A percentile compares a stretch with the other conserved stretches of the same genome.
Conservation (phyloP, 1,140 invertebrate genomes). For the Drosophila setifemur region DNA sequence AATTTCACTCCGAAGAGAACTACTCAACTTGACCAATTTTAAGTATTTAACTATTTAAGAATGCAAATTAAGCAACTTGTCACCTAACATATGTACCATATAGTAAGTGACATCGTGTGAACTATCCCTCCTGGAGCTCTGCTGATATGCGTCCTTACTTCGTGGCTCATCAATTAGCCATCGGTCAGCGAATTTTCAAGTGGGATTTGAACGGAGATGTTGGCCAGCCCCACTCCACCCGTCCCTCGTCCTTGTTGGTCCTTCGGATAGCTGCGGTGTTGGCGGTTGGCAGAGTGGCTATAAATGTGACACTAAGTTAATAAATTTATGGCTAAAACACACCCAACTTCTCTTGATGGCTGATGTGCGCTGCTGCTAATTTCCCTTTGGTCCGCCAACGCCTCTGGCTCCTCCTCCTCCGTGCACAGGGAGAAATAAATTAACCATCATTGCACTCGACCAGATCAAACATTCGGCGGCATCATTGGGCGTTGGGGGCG, state of each 20-base stretch:
- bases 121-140: background rate
- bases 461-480: background rate
- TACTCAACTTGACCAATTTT: no score
- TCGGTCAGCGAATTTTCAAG: constrained; percentile 33
- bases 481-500: background rate
- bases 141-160: background rate
- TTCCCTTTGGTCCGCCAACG: constrained; percentile 18
- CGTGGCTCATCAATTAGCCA: constrained; percentile 32
- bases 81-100: no score
- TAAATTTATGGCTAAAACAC: constrained; percentile 79
- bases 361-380: constrained; percentile 36
- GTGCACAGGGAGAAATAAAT: constrained; percentile 20
- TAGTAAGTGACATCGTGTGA: no score
- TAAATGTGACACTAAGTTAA: constrained; percentile 81
- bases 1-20: no score
- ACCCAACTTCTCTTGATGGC: constrained; percentile 58
- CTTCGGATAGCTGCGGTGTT: constrained; percentile 8
- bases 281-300: constrained; percentile 57
- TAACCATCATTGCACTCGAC: constrained; percentile 1
- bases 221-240: background rate
- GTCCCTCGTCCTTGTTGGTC: constrained; percentile 9
- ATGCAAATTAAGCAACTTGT: no score
- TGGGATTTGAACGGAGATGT: constrained; percentile 31
- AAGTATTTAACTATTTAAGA: no score
- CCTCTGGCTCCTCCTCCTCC: no score